Evolutionary conservation across 2,113 vertebrate genomes (phyloP).

Genomic region (Dromas ardeola): DNA sequence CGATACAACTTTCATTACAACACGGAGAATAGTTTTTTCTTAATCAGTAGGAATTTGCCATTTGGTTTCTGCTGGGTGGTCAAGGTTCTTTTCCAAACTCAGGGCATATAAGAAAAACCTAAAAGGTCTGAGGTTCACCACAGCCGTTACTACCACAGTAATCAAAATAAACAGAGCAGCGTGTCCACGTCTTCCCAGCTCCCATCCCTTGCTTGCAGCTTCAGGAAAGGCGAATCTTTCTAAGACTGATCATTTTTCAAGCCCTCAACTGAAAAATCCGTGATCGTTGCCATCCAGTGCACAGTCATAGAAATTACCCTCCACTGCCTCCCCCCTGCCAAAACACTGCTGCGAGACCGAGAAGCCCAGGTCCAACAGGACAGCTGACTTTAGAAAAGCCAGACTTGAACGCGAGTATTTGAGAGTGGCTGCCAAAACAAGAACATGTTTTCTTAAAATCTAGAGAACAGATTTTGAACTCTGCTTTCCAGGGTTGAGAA

Average conservation of each 20-base stretch:
- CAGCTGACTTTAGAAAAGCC: not conserved
- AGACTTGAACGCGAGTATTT: not conserved
- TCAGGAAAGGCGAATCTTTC: not conserved
- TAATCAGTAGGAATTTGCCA: not conserved
- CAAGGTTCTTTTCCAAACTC: not conserved
- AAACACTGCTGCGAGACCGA: not conserved
- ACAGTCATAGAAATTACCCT: not conserved
- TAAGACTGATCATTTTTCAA: not conserved
- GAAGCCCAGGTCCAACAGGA: not conserved
- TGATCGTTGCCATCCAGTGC: not conserved
- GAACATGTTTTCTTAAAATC: not conserved
- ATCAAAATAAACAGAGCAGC: not conserved
- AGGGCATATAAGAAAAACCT: not conserved
- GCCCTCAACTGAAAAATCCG: not conserved
- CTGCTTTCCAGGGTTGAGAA: not conserved
- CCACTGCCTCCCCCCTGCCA: not conserved
- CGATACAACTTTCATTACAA: not conserved
- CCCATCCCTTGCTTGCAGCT: not conserved
- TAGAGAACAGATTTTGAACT: not conserved
- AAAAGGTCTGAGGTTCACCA: not conserved
- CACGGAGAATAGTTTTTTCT: not conserved
- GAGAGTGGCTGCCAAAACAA: not conserved
- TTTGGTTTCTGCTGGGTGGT: not conserved
- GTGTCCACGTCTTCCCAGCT: accelerated
- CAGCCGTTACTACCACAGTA: not conserved